Percentiles rank a stretch among this genome's conserved stretches.
These are phyloP conservation scores for Tipula lateralis DNA, from an alignment of 2,888 invertebrate genomes.

Conservation along the genomic window DNA sequence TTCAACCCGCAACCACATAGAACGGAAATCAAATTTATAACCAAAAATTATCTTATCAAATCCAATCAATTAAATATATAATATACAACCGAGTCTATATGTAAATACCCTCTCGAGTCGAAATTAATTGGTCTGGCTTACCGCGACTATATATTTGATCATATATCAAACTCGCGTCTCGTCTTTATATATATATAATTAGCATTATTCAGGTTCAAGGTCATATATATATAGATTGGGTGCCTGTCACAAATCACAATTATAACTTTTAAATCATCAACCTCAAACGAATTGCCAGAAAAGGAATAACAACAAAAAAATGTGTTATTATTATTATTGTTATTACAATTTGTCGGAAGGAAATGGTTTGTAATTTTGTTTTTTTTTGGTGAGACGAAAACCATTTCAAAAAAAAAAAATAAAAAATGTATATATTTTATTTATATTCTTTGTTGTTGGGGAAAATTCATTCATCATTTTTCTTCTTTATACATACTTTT, in stretches of 20 bases:
- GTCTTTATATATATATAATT: background rate
- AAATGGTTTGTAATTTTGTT: slow-evolving; percentile 28
- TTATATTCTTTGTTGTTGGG: slow-evolving; percentile 27
- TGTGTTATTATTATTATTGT: background rate
- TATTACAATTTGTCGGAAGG: slow-evolving; percentile 19
- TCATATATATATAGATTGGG: background rate
- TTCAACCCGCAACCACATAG: background rate
- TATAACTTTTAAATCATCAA: background rate
- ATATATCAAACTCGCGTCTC: background rate
- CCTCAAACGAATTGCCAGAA: background rate
- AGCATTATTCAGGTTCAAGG: background rate
- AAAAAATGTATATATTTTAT: background rate
- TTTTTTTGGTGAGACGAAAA: slow-evolving; percentile 27
- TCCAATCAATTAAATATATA: background rate
- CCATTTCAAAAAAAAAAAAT: no score
- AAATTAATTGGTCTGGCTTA: slow-evolving; percentile 6
- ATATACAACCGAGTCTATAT: background rate
- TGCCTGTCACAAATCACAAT: background rate
- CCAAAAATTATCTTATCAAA: background rate
- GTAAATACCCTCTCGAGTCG: background rate
- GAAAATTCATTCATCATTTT: slow-evolving; percentile 29
- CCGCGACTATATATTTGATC: background rate
- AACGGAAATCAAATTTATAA: background rate
- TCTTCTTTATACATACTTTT: slow-evolving; percentile 6
- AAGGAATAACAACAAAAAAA: background rate